phyloP scores from a whole-genome alignment of 2,113 vertebrate genomes.

The Scortum barcoo region DNA sequence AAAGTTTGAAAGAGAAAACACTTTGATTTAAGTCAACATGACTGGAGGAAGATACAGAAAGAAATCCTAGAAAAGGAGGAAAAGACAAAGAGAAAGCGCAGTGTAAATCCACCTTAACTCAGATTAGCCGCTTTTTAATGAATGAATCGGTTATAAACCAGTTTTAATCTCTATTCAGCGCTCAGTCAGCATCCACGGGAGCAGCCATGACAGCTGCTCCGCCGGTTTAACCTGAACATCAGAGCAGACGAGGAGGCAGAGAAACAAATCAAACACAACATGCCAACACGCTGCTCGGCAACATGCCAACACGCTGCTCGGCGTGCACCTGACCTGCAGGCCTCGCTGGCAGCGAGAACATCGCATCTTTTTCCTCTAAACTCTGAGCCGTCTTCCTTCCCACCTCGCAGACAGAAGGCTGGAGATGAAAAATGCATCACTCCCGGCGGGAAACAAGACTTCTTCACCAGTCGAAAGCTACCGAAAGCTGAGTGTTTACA shows the following conservation, averaged over 20 bases:
- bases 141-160: conserved; percentile 10
- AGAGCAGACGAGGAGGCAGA: conserved; percentile 28
- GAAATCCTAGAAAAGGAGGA: not conserved
- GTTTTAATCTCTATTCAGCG: conserved; percentile 40
- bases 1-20: not conserved
- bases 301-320: not conserved
- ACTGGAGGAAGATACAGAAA: not conserved
- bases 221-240: conserved; percentile 42
- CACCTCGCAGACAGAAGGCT: not conserved
- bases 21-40: not conserved
- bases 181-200: conserved; percentile 14
- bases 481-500: conserved; percentile 7
- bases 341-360: not conserved
- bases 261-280: conserved; percentile 46
- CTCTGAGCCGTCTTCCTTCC: not conserved
- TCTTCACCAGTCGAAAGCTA: not conserved
- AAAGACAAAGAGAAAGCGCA: not conserved
- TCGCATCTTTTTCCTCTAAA: not conserved
- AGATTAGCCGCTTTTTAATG: conserved; percentile 21
- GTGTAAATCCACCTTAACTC: conserved; percentile 29
- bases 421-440: not conserved
- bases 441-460: not conserved
- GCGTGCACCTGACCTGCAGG: conserved; percentile 37
- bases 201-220: conserved; percentile 25
- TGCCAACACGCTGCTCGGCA: not conserved